Base-by-base conservation (phyloP, 1,140 invertebrate genomes). In the Agrypnia vestita region DNA sequence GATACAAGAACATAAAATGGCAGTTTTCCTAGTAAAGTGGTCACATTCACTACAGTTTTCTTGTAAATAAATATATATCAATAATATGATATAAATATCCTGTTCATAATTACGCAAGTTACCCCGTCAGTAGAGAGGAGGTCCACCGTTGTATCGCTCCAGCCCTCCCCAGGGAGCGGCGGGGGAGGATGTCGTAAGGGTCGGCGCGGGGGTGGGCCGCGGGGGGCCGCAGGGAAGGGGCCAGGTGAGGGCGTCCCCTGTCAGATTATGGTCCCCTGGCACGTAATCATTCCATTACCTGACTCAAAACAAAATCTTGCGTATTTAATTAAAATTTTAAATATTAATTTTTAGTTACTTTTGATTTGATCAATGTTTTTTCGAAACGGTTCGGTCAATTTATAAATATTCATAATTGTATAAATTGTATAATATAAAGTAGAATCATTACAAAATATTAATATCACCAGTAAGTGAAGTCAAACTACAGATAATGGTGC, bases 201-300 rank as follows among this genome's bases (percentile, higher is more conserved):
- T 64, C 17, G 75, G 64, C 13, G 55, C n/a, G 21, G 17, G 19
- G 55, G 25, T 4, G 6, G 47, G 1, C 4, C 11, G 49, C 15
- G 4, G 61, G 51, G 12, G 53, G 8, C 15, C 49, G 64, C 13
- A 21, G 69, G 47, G 69, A 59, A 15, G 67, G 62, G 72, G 78
- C 73, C 79, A 81, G 81, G 75, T 77, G 75, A 81, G 75, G 79
- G 79, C 73, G 61, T 83, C 79, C 79, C 79, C 69, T 76, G 82
- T 83, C 82, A 83, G 75, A 83, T 83, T 83, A 83, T 64, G 71
- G 77, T 80, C 79, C 79, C 82, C 78, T 44, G 72, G 71, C 71
- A 47, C 64, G 80, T 77, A 72, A 71, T 83, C 73, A 76, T 75
- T 83, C 74, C 79, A 73, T 83, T 75, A 79, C 47, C 61, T 69